Evolutionary conservation across 2,888 invertebrate genomes (phyloP).

Genomic region (Drosophila conformis): DNA sequence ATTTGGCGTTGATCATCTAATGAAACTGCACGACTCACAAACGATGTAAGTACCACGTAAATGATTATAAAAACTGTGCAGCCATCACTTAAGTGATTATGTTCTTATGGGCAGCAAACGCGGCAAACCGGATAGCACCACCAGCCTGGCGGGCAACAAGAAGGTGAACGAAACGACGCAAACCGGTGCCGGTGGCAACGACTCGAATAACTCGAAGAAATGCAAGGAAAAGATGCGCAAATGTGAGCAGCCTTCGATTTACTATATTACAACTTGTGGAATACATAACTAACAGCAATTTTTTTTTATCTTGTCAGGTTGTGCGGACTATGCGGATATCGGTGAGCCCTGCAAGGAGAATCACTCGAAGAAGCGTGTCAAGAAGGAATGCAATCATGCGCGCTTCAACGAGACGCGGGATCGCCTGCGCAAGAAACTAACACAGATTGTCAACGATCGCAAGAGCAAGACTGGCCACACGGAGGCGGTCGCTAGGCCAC

Average conservation of each 20-base stretch:
- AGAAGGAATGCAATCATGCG: conserved; percentile 84
- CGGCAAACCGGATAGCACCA: conserved; percentile 70
- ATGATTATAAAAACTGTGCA: not conserved
- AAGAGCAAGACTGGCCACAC: conserved; percentile 74
- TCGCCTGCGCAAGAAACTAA: conserved; percentile 84
- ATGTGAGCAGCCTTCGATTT: conserved; percentile 61
- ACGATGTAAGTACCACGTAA: conserved; percentile 60
- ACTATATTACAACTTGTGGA: not conserved
- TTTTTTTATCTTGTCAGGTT: conserved; percentile 54
- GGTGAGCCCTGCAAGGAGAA: conserved; percentile 84
- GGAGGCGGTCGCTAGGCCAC: conserved; percentile 26
- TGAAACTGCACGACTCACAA: conserved; percentile 76
- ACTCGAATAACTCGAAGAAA: conserved; percentile 71
- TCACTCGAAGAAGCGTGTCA: conserved; percentile 84
- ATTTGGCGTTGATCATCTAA: conserved; percentile 78
- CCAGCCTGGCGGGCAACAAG: conserved; percentile 43
- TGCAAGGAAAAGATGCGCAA: conserved; percentile 83
- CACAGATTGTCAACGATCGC: conserved; percentile 82
- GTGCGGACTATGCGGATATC: conserved; percentile 82
- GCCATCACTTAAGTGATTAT: not conserved
- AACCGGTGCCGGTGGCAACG: conserved; percentile 64
- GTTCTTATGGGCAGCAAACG: conserved; percentile 53
- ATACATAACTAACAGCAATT: not conserved
- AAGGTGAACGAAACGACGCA: conserved; percentile 57
- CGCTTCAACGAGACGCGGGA: conserved; percentile 85